Conservation (phyloP, 2,113 vertebrate genomes). For the Protobothrops flavoviridis region DNA sequence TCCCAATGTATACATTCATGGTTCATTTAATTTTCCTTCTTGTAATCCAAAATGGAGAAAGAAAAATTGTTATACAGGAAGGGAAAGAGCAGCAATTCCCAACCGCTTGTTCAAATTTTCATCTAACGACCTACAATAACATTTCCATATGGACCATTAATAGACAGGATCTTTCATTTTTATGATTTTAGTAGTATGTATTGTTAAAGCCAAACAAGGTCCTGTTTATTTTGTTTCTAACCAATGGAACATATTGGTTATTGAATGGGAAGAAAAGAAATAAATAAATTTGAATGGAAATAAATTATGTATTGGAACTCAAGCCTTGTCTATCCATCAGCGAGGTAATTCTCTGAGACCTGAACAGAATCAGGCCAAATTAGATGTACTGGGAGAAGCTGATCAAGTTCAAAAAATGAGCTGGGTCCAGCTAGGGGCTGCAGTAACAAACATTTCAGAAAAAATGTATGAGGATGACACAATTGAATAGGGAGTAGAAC, state of each 20-base stretch:
- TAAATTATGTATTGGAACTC: not conserved
- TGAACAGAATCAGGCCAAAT: not conserved
- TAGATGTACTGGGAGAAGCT: not conserved
- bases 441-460: not conserved
- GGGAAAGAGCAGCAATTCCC: not conserved
- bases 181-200: not conserved
- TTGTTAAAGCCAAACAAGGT: not conserved
- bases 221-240: not conserved
- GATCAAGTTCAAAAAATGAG: not conserved
- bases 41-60: not conserved
- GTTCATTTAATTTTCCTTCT: not conserved
- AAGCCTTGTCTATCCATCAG: not conserved
- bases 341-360: not conserved
- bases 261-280: not conserved
- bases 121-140: not conserved
- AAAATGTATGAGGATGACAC: not conserved
- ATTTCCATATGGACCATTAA: not conserved
- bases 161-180: not conserved
- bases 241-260: not conserved
- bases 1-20: not conserved
- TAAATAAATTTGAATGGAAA: not conserved
- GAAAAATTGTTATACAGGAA: not conserved
- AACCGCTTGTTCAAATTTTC: not conserved
- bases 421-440: not conserved
- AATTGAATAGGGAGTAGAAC: not conserved